phyloP scores from a whole-genome alignment of 2,888 invertebrate species.

The Homarus gammarus region DNA sequence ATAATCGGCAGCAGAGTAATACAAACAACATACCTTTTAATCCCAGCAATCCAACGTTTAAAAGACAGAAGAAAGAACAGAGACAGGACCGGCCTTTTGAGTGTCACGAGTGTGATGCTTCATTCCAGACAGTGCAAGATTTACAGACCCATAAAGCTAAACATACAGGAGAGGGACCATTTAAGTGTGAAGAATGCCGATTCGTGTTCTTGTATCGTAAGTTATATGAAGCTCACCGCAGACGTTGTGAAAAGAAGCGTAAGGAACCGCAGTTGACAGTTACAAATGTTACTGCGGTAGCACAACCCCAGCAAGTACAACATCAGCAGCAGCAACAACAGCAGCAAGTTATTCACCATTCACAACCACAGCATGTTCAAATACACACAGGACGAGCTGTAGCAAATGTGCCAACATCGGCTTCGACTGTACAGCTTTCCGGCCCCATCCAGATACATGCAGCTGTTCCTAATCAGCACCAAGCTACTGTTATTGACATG shows the following conservation, averaged over 20 bases:
- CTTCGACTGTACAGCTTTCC: slow-evolving; percentile 39
- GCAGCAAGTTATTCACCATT: slow-evolving; percentile 48
- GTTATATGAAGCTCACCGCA: slow-evolving; percentile 72
- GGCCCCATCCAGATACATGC: slow-evolving; percentile 55
- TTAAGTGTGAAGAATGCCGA: slow-evolving; percentile 73
- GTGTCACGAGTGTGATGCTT: slow-evolving; percentile 73
- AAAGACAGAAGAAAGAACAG: slow-evolving; percentile 67
- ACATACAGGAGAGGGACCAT: slow-evolving; percentile 75
- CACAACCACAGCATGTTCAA: slow-evolving; percentile 53
- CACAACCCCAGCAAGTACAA: slow-evolving; percentile 11
- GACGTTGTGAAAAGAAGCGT: slow-evolving; percentile 72
- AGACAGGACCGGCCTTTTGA: slow-evolving; percentile 67
- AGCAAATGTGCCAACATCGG: slow-evolving; percentile 19
- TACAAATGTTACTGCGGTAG: background rate
- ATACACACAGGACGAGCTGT: slow-evolving; percentile 39
- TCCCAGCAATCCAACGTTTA: slow-evolving; percentile 71
- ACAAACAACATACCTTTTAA: slow-evolving; percentile 54
- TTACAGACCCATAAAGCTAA: slow-evolving; percentile 70
- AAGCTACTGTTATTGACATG: slow-evolving; percentile 59
- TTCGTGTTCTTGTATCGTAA: slow-evolving; percentile 74
- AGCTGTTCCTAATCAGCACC: slow-evolving; percentile 22
- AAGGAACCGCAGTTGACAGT: slow-evolving; percentile 22
- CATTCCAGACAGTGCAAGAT: slow-evolving; percentile 66
- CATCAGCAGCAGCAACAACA: slow-evolving; percentile 45
- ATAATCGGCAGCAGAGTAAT: background rate